Evolutionary conservation across 2,888 invertebrate genomes (phyloP).

Genomic region (Trachelus tabidus): DNA sequence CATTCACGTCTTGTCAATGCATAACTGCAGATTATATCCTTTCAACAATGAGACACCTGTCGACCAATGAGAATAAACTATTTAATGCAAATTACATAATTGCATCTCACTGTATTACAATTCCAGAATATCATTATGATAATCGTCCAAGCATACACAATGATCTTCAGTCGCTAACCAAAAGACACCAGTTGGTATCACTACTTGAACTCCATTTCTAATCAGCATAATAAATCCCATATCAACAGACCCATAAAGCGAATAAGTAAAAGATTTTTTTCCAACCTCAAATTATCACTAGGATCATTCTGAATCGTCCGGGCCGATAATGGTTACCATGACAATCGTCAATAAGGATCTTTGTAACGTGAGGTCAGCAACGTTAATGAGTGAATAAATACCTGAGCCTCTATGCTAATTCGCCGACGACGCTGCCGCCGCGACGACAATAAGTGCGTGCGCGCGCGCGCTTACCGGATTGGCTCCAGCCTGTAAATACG

Average conservation of each 20-base stretch:
- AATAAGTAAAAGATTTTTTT: neutral
- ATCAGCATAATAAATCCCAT: neutral
- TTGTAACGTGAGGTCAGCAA: neutral
- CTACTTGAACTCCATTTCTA: neutral
- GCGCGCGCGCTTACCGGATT: constrained; percentile 30
- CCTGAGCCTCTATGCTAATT: constrained; percentile 48
- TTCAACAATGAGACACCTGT: neutral
- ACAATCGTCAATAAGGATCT: neutral
- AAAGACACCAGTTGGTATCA: neutral
- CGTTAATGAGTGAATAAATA: constrained; percentile 49
- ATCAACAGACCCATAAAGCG: neutral
- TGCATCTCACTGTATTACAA: neutral
- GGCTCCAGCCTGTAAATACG: constrained; percentile 43
- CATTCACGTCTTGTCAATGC: neutral
- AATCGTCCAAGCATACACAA: neutral
- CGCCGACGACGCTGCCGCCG: constrained; percentile 15
- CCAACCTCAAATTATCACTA: neutral
- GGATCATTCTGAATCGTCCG: neutral
- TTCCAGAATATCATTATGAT: neutral
- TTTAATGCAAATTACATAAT: neutral
- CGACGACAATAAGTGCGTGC: constrained; percentile 15
- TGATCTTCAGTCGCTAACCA: neutral
- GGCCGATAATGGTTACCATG: neutral
- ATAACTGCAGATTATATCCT: neutral
- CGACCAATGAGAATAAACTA: neutral